Evolutionary conservation across 2,113 vertebrate genomes (phyloP), one percentile per base, ranked within the genome.

Genomic region (Neomonachus schauinslandi): DNA sequence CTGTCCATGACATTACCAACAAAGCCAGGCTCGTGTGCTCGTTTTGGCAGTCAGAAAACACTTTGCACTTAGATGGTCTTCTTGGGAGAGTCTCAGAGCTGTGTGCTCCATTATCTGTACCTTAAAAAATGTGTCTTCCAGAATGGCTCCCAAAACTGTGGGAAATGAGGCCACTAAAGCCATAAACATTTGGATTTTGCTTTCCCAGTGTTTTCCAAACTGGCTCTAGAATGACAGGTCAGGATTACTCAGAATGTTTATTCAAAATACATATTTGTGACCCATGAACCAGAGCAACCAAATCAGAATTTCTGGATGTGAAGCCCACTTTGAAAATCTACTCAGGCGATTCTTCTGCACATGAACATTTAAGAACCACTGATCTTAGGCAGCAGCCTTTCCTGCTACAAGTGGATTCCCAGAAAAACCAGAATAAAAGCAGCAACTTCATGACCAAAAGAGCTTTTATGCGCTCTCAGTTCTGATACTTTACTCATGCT

Each of bases 381-480:
- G 36, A 46, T n/a, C 53, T 89, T n/a, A 57, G n/a, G 16, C 31
- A 63, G 36, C 3, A 16, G 26, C n/a, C 26, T 63, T 89, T 86
- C 22, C 49, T 63, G 22, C 13, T 81, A 53, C 11, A 67, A 15
- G 36, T 77, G 22, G 6, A 1, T 72, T 92, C 46, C 81, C 14
- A 83, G 18, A 91, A 93, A 39, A 55, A 84, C 22, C 51, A 84
- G 28, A 85, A 94, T 76, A 89, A 97, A 94, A 76, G 33, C 21
- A 89, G 16, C 2, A 61, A 89, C 24, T 85, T 97, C 21, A 59
- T 0, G 4, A 76, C 51, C 14, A 72, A 67, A 59, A 55, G 15
- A n/a, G 2, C 3, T 42, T 21, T 95, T 76, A n/a, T 67, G 7
- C 19, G 63, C 80, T 92, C 49, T 90, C 85, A 87, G 28, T 83